Evolutionary conservation across 2,113 vertebrate genomes (phyloP), one percentile per base, ranked within the genome.

Genomic region (Ochotona curzoniae): DNA sequence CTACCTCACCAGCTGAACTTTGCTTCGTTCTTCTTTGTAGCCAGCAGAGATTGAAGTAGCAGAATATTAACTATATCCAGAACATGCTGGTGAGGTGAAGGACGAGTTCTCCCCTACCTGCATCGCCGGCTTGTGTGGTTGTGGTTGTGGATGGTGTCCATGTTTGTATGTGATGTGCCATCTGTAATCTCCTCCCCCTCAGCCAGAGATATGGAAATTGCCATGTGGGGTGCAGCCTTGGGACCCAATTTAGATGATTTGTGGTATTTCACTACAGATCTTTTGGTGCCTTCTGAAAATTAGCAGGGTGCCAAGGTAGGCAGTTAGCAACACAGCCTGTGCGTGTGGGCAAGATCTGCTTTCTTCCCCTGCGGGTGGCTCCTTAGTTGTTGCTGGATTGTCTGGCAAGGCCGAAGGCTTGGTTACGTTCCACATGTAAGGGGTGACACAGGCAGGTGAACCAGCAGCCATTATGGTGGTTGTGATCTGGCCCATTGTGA

Each of bases 401-500:
- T 20, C 47, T 17, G 11, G 32, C 25, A 2, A 26, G 15, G 4
- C 28, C 8, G 25, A 91, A 93, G 64, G 63, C 9, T 66, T 8
- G 44, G 11, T 61, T 63, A 3, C 47, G 75, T 11, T 86, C 64
- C 21, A 1, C 60, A 17, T 64, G 23, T 54, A 74, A 35, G 21
- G 5, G 35, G 18, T 61, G 69, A 71, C 28, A 73, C 11, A 73
- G 76, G 6, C 73, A 44, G 28, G 20, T 63, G 2, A 0, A 14
- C 23, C 47, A 32, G 38, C 66, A 38, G 10, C 87, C 11, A 0
- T 25, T 63, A 30, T 69, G 30, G 14, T 3, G 63, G 12, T 69
- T 0, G 1, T 1, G 74, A 6, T 0, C 23, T 60, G 35, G 28
- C 26, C 54, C 7, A 0, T 30, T 1, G 26, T 5, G 14, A 26